A percentile compares a stretch with the other conserved stretches of the same genome.
Evolutionary conservation across 1,140 invertebrate species (phyloP).

Genomic region (Drosophila burlai): DNA sequence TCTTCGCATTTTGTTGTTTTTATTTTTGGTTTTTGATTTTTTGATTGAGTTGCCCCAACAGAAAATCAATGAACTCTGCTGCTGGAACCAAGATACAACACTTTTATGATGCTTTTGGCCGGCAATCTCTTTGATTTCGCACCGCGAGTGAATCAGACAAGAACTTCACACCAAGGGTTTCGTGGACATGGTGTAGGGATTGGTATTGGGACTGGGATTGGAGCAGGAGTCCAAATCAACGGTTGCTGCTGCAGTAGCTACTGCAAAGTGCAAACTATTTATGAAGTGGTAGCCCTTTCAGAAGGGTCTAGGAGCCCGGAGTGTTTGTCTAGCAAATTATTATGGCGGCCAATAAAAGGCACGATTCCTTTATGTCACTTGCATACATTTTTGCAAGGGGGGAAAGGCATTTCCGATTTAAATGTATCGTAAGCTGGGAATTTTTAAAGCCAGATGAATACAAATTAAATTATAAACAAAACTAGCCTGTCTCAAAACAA

Average conservation of each 20-base stretch:
- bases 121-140: conserved; percentile 71
- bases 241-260: conserved; percentile 58
- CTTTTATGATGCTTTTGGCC: conserved; percentile 76
- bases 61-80: conserved; percentile 77
- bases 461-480: neutral
- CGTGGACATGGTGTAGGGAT: neutral
- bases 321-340: conserved; percentile 76
- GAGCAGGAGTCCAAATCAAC: conserved; percentile 25
- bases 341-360: conserved; percentile 56
- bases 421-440: neutral
- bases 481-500: no score
- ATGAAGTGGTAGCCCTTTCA: conserved; percentile 50
- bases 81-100: conserved; percentile 36
- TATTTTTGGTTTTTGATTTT: conserved; percentile 21
- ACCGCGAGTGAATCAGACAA: conserved; percentile 75
- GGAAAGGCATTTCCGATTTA: neutral
- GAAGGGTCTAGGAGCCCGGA: conserved; percentile 22
- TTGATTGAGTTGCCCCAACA: conserved; percentile 75
- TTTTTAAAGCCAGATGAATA: neutral
- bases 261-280: conserved; percentile 73
- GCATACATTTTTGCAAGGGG: conserved; percentile 16
- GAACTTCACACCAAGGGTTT: conserved; percentile 63
- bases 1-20: conserved; percentile 16
- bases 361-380: conserved; percentile 24
- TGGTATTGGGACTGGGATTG: conserved; percentile 6